Evolutionary conservation across 2,113 vertebrate genomes (phyloP), one percentile per base, ranked within the genome.

Genomic region (Cottus gobio): DNA sequence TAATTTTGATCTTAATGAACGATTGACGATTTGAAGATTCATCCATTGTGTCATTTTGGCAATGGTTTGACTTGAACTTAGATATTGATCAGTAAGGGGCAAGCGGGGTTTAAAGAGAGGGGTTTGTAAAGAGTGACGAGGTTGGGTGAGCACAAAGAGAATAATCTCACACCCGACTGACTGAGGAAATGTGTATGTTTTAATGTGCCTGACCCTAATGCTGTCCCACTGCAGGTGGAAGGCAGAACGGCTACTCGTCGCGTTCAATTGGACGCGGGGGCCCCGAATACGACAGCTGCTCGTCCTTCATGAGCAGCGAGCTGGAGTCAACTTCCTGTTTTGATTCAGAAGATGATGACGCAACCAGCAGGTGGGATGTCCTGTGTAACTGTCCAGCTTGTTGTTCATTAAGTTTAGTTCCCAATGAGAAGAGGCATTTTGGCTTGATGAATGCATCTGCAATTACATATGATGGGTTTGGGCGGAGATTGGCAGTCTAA

Each of bases 251-350:
- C 4, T 94, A 92, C 77, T 93, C 90, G 0, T 93, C 85, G 0
- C 87, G 96, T 42, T 87, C 89, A 15, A 18, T 75, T 73, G 96
- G 96, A 68, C 95, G 97, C 22, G 90, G 88, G 2, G 92, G 82
- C 0, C 67, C 88, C 0, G 97, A 99, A 54, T 99, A 97, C 11
- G 97, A 98, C 85, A 99, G 98, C 91, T 98, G 97, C 6, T 98
- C 98, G 0, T 99, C 98, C 0, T 96, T 98, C 70, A 99, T 99
- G 98, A 99, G 98, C 94, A 99, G 98, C 4, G 98, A 99, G 85
- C 92, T 99, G 90, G 98, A 99, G 90, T 97, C 97, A 58, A 99
- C 98, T 80, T 99, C 97, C 92, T 99, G 98, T 95, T 99, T 98
- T 0, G 98, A 99, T 91, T 99, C 97, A 0, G 98, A 99, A 60